Conservation (phyloP, 2,113 vertebrate genomes). For the Origma solitaria region DNA sequence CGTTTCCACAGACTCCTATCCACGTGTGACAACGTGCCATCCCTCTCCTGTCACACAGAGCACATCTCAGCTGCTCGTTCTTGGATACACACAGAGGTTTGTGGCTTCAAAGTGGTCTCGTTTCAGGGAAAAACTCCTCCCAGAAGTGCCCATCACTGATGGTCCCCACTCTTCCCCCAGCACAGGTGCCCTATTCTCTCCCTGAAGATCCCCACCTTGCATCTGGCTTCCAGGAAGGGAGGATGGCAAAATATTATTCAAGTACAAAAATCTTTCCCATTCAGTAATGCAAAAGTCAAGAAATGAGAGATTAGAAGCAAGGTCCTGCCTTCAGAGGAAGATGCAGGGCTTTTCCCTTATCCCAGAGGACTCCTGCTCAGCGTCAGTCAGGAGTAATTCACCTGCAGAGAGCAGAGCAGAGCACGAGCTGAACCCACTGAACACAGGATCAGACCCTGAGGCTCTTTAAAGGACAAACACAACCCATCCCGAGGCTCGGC, state of each 20-base stretch:
- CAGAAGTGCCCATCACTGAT: neutral
- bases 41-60: neutral
- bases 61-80: neutral
- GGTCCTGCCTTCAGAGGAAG: neutral
- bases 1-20: neutral
- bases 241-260: neutral
- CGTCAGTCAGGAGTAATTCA: neutral
- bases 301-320: neutral
- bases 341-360: neutral
- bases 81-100: neutral
- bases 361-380: neutral
- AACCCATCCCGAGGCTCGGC: neutral
- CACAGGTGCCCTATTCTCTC: neutral
- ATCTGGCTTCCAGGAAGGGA: neutral
- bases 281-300: neutral
- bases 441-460: neutral
- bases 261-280: neutral
- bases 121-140: neutral
- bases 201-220: neutral
- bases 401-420: neutral
- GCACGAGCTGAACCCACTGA: neutral
- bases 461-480: neutral
- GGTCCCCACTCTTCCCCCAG: accelerated
- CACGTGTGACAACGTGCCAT: neutral
- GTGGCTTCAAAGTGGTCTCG: neutral